phyloP scores from a whole-genome alignment of 2,113 vertebrate species.

The Panthera leo region DNA sequence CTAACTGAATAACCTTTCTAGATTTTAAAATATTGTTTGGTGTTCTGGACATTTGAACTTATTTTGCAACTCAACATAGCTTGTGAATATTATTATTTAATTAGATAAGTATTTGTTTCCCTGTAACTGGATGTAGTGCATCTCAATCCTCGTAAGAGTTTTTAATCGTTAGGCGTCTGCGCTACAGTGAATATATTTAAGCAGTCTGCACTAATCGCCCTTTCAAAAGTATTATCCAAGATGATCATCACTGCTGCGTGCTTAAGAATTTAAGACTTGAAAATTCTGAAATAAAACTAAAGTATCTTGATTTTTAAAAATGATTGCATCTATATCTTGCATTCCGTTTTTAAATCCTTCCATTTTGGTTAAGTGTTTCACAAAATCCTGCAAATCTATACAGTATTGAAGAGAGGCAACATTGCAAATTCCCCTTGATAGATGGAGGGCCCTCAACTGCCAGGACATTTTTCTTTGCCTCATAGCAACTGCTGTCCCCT shows the following conservation, averaged over 20 bases:
- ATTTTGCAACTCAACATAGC: not conserved
- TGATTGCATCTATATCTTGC: constrained; percentile 55
- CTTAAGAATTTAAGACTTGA: constrained; percentile 62
- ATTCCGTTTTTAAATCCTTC: constrained; percentile 71
- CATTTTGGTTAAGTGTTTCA: constrained; percentile 67
- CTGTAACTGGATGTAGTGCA: not conserved
- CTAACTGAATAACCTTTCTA: not conserved
- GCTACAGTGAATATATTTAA: constrained; percentile 18
- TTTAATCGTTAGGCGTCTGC: constrained; percentile 33
- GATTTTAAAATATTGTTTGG: constrained; percentile 8
- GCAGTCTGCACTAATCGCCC: not conserved
- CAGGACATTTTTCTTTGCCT: constrained; percentile 71
- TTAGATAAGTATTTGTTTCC: constrained; percentile 27
- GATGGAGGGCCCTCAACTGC: constrained; percentile 65
- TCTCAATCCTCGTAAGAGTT: not conserved
- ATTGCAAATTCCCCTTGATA: constrained; percentile 67
- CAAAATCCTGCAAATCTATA: constrained; percentile 68
- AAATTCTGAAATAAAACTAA: constrained; percentile 63
- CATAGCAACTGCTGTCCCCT: constrained; percentile 67
- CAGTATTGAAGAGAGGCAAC: constrained; percentile 65
- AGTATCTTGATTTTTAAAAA: constrained; percentile 46
- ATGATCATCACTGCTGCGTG: not conserved
- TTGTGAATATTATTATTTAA: constrained; percentile 35
- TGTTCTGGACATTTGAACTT: constrained; percentile 26
- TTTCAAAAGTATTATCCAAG: constrained; percentile 35